Evolutionary conservation across 1,140 invertebrate species (phyloP).

Genomic region (Babylonia areolata): DNA sequence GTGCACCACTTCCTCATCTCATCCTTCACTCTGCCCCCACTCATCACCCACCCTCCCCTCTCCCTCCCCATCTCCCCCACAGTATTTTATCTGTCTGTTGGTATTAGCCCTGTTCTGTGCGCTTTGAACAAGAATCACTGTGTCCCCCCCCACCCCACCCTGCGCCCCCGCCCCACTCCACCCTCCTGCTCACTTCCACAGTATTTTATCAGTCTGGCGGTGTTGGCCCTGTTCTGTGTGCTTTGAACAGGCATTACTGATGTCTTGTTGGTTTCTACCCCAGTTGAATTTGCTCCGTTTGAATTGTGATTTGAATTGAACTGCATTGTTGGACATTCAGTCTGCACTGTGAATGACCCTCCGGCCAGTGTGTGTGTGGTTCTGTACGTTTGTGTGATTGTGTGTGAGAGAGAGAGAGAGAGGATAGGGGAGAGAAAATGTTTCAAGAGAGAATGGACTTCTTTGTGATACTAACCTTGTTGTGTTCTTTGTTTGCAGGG

Average conservation of each 20-base stretch:
- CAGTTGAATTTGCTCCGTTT: not conserved
- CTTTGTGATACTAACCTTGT: not conserved
- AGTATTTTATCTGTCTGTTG: no score
- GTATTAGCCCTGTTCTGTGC: no score
- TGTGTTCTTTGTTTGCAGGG: no score
- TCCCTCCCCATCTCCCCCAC: not conserved
- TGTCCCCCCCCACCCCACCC: no score
- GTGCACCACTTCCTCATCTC: no score
- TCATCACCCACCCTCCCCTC: not conserved
- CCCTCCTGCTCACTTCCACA: not conserved
- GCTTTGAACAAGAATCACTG: not conserved
- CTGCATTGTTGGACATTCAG: not conserved
- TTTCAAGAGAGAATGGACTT: not conserved
- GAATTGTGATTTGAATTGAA: not conserved
- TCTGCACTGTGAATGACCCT: not conserved
- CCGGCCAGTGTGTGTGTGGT: not conserved
- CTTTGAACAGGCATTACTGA: not conserved
- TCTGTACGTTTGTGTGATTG: not conserved
- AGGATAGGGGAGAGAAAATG: not conserved
- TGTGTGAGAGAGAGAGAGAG: not conserved
- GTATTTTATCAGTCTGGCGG: no score
- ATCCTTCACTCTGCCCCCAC: not conserved
- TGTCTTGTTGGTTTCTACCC: not conserved
- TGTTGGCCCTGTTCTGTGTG: no score
- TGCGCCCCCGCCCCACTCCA: not conserved